Conservation (phyloP, 2,113 vertebrate genomes). For the Phaetusa simplex region DNA sequence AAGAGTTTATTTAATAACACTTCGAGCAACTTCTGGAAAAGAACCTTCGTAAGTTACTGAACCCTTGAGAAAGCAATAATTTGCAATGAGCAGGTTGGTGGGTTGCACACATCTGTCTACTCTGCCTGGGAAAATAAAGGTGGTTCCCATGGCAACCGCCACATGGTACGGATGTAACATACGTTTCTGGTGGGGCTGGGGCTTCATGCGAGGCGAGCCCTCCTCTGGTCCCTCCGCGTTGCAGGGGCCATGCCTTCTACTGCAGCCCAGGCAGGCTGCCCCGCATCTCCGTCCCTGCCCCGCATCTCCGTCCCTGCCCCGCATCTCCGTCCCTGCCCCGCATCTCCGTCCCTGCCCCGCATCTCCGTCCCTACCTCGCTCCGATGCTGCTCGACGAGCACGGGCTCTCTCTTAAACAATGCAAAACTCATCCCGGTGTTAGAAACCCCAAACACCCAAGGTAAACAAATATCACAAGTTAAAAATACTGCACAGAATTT, state of each 20-base stretch:
- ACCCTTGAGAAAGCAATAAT: conserved; percentile 59
- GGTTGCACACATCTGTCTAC: conserved; percentile 56
- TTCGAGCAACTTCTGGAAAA: conserved; percentile 45
- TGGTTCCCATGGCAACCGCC: conserved; percentile 70
- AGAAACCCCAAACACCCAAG: neutral
- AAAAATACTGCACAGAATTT: neutral
- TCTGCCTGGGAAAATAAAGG: conserved; percentile 66
- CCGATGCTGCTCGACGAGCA: fast-evolving
- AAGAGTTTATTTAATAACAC: conserved; percentile 26
- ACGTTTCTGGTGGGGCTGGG: conserved; percentile 31
- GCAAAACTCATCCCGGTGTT: too few species aligned
- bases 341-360: too few species aligned
- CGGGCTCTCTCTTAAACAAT: neutral
- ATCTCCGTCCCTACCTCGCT: neutral
- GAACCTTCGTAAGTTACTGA: conserved; percentile 47
- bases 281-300: too few species aligned
- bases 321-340: too few species aligned
- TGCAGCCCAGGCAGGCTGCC: neutral
- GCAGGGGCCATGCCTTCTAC: neutral
- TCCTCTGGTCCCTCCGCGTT: neutral
- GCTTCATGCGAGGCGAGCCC: fast-evolving
- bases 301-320: neutral
- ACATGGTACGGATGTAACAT: conserved; percentile 32
- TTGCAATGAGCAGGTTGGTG: conserved; percentile 58
- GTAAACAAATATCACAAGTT: neutral